A percentile compares a stretch with the other conserved stretches of the same genome.
phyloP scores from a whole-genome alignment of 2,888 invertebrate species.

The Drosophila multiciliata region DNA sequence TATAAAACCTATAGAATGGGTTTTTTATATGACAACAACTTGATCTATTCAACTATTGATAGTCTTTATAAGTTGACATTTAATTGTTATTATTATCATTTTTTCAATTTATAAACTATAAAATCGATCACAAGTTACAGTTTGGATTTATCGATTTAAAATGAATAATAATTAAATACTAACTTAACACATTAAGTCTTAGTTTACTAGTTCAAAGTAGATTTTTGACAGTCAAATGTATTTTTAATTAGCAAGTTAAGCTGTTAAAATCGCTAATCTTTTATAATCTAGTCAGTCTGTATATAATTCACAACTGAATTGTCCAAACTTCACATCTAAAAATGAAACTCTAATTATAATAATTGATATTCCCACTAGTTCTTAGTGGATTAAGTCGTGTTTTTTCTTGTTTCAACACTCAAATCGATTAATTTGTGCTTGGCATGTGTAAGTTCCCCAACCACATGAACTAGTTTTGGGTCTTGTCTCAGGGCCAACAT shows the following conservation, averaged over 20 bases:
- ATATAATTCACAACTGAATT: background rate
- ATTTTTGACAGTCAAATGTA: background rate
- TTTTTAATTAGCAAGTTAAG: background rate
- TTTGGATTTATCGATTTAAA: background rate
- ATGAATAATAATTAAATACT: background rate
- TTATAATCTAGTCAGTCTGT: background rate
- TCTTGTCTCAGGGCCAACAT: background rate
- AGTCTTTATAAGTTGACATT: no score
- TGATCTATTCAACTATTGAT: background rate
- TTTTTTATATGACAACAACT: no score
- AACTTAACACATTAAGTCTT: no score
- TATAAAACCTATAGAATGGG: background rate
- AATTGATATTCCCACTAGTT: background rate
- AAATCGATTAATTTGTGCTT: background rate
- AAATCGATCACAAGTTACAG: background rate
- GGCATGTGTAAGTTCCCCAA: background rate
- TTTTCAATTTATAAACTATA: background rate
- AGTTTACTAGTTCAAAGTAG: background rate
- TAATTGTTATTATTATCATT: no score
- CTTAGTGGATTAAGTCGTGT: background rate
- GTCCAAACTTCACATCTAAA: background rate
- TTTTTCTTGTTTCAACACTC: background rate
- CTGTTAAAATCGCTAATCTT: background rate
- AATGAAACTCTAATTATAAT: background rate
- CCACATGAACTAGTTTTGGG: background rate